A percentile compares a stretch with the other conserved stretches of the same genome.
phyloP scores from a whole-genome alignment of 2,113 vertebrate species.

The Anarrhichthys ocellatus region DNA sequence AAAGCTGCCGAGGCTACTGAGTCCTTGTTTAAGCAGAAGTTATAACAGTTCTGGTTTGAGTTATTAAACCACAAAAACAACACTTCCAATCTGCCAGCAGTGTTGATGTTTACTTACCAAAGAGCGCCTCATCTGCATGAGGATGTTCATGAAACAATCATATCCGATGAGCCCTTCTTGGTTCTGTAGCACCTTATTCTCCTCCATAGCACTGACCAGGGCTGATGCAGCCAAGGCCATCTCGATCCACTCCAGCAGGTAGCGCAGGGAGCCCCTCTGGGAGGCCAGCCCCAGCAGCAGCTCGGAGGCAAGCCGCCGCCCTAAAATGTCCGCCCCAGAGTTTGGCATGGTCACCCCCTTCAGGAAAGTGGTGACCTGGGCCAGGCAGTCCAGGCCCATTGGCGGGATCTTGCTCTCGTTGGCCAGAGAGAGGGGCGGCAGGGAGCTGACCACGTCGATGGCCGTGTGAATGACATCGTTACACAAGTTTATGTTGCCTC shows the following conservation, averaged over 20 bases:
- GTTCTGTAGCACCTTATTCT: constrained; percentile 82
- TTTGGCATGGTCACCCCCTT: constrained; percentile 97
- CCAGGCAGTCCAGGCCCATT: constrained; percentile 97
- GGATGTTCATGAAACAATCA: constrained; percentile 96
- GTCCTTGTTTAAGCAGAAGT: background rate
- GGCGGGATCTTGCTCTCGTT: constrained; percentile 98
- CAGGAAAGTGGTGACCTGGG: constrained; percentile 95
- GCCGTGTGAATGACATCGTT: constrained; percentile 96
- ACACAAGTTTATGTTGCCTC: constrained; percentile 89
- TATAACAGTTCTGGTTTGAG: background rate
- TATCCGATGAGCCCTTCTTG: constrained; percentile 95
- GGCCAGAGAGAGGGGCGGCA: constrained; percentile 93
- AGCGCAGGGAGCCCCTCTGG: constrained; percentile 93
- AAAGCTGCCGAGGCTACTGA: too few relatives aligned
- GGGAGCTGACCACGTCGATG: constrained; percentile 94
- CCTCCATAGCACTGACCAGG: constrained; percentile 91
- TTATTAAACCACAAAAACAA: background rate
- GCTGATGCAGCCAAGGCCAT: constrained; percentile 95
- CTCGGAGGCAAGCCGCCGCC: constrained; percentile 93
- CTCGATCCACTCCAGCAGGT: constrained; percentile 94
- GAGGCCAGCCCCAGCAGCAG: constrained; percentile 94
- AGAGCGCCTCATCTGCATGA: constrained; percentile 98
- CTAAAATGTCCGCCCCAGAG: constrained; percentile 94
- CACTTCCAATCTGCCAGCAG: background rate
- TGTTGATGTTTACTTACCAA: constrained; percentile 84